Base-by-base conservation (phyloP, 2,888 invertebrate species). In the Hydrotaea cyrtoneurina region DNA sequence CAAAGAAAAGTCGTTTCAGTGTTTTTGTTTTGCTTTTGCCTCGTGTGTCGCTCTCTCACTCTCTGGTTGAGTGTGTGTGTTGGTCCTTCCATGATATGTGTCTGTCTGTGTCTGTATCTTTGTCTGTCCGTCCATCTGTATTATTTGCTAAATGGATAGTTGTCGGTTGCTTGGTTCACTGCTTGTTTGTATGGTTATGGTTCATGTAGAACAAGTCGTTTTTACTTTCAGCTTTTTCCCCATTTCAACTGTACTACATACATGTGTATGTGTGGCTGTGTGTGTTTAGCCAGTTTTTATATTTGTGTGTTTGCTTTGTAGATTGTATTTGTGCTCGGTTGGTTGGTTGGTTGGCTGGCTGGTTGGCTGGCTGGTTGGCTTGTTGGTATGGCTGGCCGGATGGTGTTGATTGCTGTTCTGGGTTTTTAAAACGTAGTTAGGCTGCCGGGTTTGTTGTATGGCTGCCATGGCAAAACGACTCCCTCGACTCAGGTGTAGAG, bases 381-480 rank as follows among this genome's bases (percentile, higher is more conserved):
- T 46, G 43, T 26, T 73, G 31, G 83, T 80, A 85, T 87, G 87
- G 76, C 59, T 86, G 78, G 78, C 43, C 87, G 78, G 86, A 86
- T 91, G 91, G 91, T 91, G 91, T 92, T 91, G 91, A 91, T 91
- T 91, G 90, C 90, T 92, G 92, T 92, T 91, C 89, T 90, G 92
- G 92, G 92, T 92, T 92, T 92, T 92, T 92, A 92, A 92, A 92
- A 91, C 90, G 91, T 91, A 92, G 92, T 92, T 92, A 92, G 91
- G 90, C 91, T 88, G 89, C 91, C 90, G 89, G 78, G 74, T 82
- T 85, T 55, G 77, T 82, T 81, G 64, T 77, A 82, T 83, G 79
- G 84, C 83, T 86, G 85, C 80, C 80, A 83, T 71, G 80, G 85
- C 88, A 88, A 87, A 92, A 92, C 92, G 91, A 91, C 92, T 92